Base-by-base conservation (phyloP, 2,888 invertebrate genomes). In the Pollenia griseotomentosa region DNA sequence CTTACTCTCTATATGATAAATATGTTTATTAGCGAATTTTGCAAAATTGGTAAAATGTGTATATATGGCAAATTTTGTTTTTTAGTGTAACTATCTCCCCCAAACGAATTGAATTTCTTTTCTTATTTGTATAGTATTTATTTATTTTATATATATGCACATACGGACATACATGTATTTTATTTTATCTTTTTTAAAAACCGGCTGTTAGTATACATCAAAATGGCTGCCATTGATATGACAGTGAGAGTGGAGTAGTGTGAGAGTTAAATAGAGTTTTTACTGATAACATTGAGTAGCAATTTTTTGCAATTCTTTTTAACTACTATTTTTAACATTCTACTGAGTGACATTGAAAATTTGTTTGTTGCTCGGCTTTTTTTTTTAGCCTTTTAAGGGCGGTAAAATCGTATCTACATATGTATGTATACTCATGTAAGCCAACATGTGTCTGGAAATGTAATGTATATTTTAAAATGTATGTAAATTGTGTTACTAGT, bases 331-430 rank as follows among this genome's bases (percentile, higher is more conserved):
- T 8, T 65, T 53, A 7, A 42, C 10, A 12, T 70, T 19, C 16
- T 2, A 51, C 0, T 78, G 85, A 82, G 85, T 82, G 82, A 78
- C 85, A 86, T 86, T 86, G 85, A 86, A 86, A 78, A 14, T 78
- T 46, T 68, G 2, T 48, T 71, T 33, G 40, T 57, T 44, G 44
- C n/a, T 44, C 16, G 16, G 19, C 16, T 59, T 55, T 80, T 55
- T 33, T 66, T 65, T 66, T 42, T 51, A 44, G 19, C 10, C 14
- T 61, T 53, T 55, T 85, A 77, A 85, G 85, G 82, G 81, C 65
- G 77, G 77, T 55, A 59, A 71, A 44, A 42, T 33, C 2, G 33
- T 48, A 65, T 44, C 0, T 44, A 46, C 40, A 19, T 51, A 61
- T 71, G 55, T 51, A 66, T 77, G 68, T 59, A 71, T 23, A 57